These are phyloP conservation scores for Aphelenchoides avenae DNA, from an alignment of 1,140 invertebrate species.

Conservation along the genomic window DNA sequence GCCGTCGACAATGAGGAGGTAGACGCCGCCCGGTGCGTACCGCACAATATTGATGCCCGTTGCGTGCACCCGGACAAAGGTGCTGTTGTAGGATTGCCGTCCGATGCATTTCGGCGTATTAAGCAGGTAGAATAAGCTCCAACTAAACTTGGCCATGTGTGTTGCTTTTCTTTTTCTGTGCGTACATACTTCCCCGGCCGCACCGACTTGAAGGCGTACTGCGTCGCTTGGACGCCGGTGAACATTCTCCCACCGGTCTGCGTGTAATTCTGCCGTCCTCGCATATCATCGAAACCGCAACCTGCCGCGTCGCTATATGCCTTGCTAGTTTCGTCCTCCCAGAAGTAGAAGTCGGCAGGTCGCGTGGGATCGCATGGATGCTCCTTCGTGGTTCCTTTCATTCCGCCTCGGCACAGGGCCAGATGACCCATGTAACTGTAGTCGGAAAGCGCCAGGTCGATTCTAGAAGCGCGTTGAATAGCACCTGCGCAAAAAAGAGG, in stretches of 20 bases:
- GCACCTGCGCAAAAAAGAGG: too few species aligned
- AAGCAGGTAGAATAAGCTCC: slow-evolving; percentile 34
- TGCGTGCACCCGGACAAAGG: slow-evolving; percentile 3
- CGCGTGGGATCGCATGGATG: slow-evolving; percentile 42
- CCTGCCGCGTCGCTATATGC: too few species aligned
- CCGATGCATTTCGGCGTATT: slow-evolving; percentile 19
- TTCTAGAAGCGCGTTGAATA: too few species aligned
- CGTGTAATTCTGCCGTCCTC: slow-evolving; percentile 1
- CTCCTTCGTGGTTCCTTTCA: slow-evolving; percentile 1
- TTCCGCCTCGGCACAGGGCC: slow-evolving; percentile 31
- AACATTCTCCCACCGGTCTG: neutral
- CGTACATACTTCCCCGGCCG: slow-evolving; percentile 32
- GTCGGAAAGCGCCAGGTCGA: slow-evolving; percentile 29
- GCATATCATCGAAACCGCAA: too few species aligned
- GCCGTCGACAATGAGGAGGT: slow-evolving; percentile 29
- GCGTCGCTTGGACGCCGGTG: too few species aligned
- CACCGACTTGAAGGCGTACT: slow-evolving; percentile 25
- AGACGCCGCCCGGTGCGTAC: slow-evolving; percentile 48
- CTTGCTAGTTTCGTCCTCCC: slow-evolving; percentile 30
- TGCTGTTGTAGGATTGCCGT: slow-evolving; percentile 4
- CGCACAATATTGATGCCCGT: slow-evolving; percentile 19
- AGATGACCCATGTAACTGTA: slow-evolving; percentile 26
- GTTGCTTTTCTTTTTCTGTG: neutral
- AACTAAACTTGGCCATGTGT: slow-evolving; percentile 22
- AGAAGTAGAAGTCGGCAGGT: slow-evolving; percentile 45